Percentiles rank a stretch among this genome's conserved stretches.
Conservation (phyloP, 1,140 invertebrate species). For the Drosophila nannoptera region DNA sequence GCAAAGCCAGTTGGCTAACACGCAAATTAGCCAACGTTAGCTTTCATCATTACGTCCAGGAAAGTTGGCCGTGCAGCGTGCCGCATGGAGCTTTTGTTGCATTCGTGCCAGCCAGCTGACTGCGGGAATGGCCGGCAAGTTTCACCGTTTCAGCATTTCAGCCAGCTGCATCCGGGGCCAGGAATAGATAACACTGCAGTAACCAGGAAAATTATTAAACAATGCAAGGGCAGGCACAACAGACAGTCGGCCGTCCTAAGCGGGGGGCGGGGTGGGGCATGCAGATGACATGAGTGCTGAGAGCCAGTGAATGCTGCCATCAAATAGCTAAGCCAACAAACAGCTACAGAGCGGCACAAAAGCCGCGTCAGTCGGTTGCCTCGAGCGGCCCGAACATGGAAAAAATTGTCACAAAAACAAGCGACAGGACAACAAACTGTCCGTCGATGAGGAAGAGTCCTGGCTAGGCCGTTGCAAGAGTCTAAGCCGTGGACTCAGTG, state of each 20-base stretch:
- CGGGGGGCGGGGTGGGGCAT: not conserved
- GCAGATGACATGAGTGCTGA: slow-evolving; percentile 41
- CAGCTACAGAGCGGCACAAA: slow-evolving; percentile 25
- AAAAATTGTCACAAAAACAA: slow-evolving; percentile 27
- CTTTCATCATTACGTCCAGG: slow-evolving; percentile 42
- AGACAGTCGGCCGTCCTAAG: not conserved
- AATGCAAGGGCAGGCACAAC: slow-evolving; percentile 43
- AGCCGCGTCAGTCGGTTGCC: slow-evolving; percentile 6
- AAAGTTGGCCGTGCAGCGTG: slow-evolving; percentile 15
- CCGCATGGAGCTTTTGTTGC: slow-evolving; percentile 18
- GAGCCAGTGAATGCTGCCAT: slow-evolving; percentile 56
- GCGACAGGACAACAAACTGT: slow-evolving; percentile 32
- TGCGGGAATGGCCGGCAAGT: slow-evolving; percentile 26
- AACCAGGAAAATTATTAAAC: slow-evolving; percentile 70
- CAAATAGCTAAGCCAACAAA: slow-evolving; percentile 59
- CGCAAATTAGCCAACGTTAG: slow-evolving; percentile 39
- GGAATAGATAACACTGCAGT: slow-evolving; percentile 13
- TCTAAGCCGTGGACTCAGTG: slow-evolving; percentile 33
- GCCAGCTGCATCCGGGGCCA: slow-evolving; percentile 17
- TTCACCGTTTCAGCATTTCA: slow-evolving; percentile 10
- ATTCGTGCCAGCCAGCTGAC: slow-evolving; percentile 8
- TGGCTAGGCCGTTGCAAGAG: not conserved
- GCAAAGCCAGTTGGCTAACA: slow-evolving; percentile 23
- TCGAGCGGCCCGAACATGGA: slow-evolving; percentile 24
- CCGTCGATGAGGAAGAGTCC: slow-evolving; percentile 1